Evolutionary conservation across 1,140 invertebrate genomes (phyloP).

Genomic region (Nylanderia fulva): DNA sequence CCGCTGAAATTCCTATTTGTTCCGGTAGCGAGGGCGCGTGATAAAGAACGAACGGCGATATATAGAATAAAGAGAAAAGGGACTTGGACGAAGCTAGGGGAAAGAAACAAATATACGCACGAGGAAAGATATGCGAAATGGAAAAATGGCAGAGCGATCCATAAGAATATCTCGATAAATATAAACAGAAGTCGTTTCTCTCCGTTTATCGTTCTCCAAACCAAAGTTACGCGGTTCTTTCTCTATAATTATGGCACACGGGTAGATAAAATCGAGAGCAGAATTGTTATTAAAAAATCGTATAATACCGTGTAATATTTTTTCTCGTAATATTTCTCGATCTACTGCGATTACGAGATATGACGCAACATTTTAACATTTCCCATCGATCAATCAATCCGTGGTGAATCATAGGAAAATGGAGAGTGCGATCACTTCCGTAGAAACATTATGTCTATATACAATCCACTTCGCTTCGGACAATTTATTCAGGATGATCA

Average conservation of each 20-base stretch:
- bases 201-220: constrained; percentile 73
- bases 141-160: constrained; percentile 36
- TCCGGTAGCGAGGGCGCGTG: constrained; percentile 53
- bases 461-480: background rate
- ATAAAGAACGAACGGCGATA: constrained; percentile 51
- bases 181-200: constrained; percentile 52
- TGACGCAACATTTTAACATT: background rate
- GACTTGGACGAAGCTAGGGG: background rate
- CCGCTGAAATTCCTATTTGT: constrained; percentile 75
- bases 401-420: constrained; percentile 2
- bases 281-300: background rate
- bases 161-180: constrained; percentile 75
- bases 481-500: constrained; percentile 14
- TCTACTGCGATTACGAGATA: background rate
- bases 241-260: background rate
- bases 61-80: constrained; percentile 25
- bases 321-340: background rate
- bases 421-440: background rate
- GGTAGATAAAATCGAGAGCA: background rate
- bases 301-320: background rate
- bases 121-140: constrained; percentile 58
- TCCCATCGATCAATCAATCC: background rate
- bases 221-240: constrained; percentile 31
- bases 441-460: background rate
- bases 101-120: background rate